Conservation (phyloP, 2,113 vertebrate species). For the Pyxicephalus adspersus region DNA sequence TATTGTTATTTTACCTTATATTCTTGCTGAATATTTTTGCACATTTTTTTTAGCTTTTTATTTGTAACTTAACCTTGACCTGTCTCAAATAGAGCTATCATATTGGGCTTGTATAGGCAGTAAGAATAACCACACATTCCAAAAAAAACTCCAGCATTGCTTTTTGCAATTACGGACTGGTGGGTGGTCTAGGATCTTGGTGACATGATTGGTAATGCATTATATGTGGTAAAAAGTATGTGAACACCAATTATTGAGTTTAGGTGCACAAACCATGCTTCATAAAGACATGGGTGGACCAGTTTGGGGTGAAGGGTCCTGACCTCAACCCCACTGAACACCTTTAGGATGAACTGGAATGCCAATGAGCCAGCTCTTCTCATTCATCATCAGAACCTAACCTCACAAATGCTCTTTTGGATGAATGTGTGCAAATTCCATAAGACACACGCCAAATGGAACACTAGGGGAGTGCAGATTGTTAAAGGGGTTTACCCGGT, state of each 20-base stretch:
- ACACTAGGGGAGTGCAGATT: too few species aligned
- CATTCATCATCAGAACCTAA: too few species aligned
- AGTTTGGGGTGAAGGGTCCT: too few species aligned
- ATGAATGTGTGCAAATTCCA: too few species aligned
- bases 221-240: background rate
- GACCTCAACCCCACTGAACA: too few species aligned
- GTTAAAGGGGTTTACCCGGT: too few species aligned
- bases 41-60: background rate
- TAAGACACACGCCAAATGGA: too few species aligned
- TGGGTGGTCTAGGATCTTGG: constrained; percentile 24
- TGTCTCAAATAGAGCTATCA: background rate
- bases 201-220: background rate
- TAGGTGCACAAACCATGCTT: background rate
- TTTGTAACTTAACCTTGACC: background rate
- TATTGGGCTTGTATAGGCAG: background rate
- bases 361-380: too few species aligned
- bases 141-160: background rate
- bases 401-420: too few species aligned
- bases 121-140: background rate
- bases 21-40: background rate
- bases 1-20: background rate
- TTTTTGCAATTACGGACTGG: constrained; percentile 8
- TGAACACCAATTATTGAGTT: background rate
- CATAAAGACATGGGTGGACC: too few species aligned
- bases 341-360: too few species aligned